Evolutionary conservation across 1,140 invertebrate genomes (phyloP).

Genomic region (Bombus consobrinus): DNA sequence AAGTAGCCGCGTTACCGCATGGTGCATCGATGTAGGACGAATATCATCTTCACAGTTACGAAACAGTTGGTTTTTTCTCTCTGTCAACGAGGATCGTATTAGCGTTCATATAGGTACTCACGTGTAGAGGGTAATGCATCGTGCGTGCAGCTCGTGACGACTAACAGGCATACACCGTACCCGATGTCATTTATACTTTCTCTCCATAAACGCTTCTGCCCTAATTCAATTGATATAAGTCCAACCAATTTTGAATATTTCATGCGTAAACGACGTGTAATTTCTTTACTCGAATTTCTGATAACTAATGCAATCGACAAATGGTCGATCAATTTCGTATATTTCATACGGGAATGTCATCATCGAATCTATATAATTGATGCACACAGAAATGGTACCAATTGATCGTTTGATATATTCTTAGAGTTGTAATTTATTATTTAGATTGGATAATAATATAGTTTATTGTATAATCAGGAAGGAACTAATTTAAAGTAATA

Average conservation of each 20-base stretch:
- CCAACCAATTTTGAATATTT: conserved; percentile 2
- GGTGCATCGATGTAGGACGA: conserved; percentile 8
- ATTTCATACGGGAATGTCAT: too few relatives aligned
- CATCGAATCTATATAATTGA: too few relatives aligned
- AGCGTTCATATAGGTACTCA: conserved; percentile 68
- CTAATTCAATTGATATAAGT: conserved; percentile 33
- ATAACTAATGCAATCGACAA: neutral
- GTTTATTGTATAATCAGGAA: neutral
- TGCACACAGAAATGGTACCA: neutral
- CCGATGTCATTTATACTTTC: conserved; percentile 79
- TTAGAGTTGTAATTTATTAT: neutral
- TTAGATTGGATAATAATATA: neutral
- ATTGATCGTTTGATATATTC: neutral
- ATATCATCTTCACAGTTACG: conserved; percentile 21
- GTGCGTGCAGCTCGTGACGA: conserved; percentile 72
- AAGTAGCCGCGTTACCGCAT: conserved; percentile 5
- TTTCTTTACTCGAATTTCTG: neutral
- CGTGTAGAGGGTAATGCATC: conserved; percentile 75
- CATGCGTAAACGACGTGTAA: neutral
- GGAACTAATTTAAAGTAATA: neutral
- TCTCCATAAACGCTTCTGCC: conserved; percentile 66
- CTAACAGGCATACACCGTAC: conserved; percentile 72
- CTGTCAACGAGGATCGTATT: conserved; percentile 24
- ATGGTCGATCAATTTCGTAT: neutral
- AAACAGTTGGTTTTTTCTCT: conserved; percentile 25